These are phyloP conservation scores for Augiades crinisus DNA, from an alignment of 2,888 invertebrate species.

Conservation along the genomic window DNA sequence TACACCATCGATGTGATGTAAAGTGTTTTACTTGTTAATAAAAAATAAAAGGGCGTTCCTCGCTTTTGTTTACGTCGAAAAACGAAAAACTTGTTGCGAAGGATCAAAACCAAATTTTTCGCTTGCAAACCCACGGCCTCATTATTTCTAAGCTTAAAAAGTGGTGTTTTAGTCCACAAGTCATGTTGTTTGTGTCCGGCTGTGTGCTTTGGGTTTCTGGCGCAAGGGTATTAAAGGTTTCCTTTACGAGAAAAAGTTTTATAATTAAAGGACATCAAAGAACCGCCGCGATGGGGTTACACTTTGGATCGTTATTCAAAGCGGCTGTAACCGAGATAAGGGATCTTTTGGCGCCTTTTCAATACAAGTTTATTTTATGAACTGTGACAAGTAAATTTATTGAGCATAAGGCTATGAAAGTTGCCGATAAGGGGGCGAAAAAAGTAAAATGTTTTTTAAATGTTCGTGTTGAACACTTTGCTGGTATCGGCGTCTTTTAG, in stretches of 20 bases:
- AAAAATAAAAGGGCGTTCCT: not conserved
- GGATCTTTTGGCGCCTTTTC: constrained; percentile 68
- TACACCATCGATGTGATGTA: no score
- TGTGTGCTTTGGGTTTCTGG: constrained; percentile 35
- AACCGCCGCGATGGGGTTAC: constrained; percentile 72
- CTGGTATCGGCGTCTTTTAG: not conserved
- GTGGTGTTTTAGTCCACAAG: constrained; percentile 36
- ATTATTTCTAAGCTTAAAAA: constrained; percentile 33
- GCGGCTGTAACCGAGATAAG: constrained; percentile 71
- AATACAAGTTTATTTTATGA: constrained; percentile 68
- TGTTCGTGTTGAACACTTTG: constrained; percentile 3
- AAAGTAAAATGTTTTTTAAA: constrained; percentile 14
- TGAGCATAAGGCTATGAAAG: constrained; percentile 32
- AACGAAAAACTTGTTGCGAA: constrained; percentile 15
- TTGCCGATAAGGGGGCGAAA: constrained; percentile 18
- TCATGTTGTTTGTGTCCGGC: constrained; percentile 38
- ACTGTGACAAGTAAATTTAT: constrained; percentile 62
- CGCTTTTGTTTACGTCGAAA: constrained; percentile 1
- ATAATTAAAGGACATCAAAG: constrained; percentile 80
- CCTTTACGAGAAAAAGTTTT: constrained; percentile 73
- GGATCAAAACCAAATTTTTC: constrained; percentile 22
- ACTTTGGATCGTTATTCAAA: constrained; percentile 76
- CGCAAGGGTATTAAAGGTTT: constrained; percentile 46
- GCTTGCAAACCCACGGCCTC: constrained; percentile 16
- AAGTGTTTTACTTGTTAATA: not conserved